Base-by-base conservation (phyloP, 2,797 vertebrate genomes). In the Rhinoraja longicauda region DNA sequence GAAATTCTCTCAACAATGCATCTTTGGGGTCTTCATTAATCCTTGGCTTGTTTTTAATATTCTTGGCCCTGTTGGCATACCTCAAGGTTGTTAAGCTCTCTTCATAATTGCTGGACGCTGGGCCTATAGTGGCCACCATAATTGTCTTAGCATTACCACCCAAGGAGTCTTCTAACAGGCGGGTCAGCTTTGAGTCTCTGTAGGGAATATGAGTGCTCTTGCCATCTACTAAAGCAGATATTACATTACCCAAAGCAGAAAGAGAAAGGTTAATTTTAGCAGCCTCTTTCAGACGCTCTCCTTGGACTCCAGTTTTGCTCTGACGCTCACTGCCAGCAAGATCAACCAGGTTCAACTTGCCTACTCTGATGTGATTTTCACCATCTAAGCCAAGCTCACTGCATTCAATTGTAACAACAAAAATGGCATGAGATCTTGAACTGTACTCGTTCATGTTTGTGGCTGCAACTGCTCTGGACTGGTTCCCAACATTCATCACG, bases 11-110 rank as follows among this genome's bases (percentile, higher is more conserved):
- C 93, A 99, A 97, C 94, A 99, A 96, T 0, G 98, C 98, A 78
- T 99, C 99, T 95, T 99, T 99, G 94, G 98, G 99, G 94, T 99
- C 98, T 95, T 99, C 99, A 0, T 99, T 99, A 94, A 99, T 97
- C 75, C 98, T 96, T 19, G 99, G 99, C 94, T 98, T 99, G 96
- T 99, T 99, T 95, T 98, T 98, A 94, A 99, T 99, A 95, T 99
- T 99, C 96, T 99, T 99, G 94, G 99, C 98, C 94, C 99, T 96
- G 96, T 96, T 98, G 95, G 99, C 98, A 0, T 99, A 99, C 94
- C 99, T 96, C 94, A 99, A 96, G 0, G 99, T 99, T 93, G 98
- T 98, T 86, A 99, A 96, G 94, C 97, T 98, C 95, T 99, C 98
- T 0, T 98, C 98, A 0, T 98, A 98, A 96, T 97, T 97, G 94